Evolutionary conservation across 2,888 invertebrate species (phyloP), one percentile per base, ranked within the genome.

Genomic region (Cantharis flavilabris): DNA sequence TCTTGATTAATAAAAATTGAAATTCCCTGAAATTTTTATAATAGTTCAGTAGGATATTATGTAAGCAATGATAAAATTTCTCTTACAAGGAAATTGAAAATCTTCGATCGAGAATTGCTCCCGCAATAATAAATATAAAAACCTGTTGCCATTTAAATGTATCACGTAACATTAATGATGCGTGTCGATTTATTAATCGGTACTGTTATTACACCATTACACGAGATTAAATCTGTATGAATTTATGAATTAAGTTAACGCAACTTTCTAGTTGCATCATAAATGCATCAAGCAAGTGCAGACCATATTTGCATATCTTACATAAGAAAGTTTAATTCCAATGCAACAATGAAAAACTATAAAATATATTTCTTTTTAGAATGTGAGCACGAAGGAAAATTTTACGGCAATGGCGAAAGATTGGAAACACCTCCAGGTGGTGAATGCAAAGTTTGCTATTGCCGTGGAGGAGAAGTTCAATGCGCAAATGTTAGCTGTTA

Each of bases 401-500:
- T 92, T 79, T 95, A 95, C 88, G 92, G 91, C 80, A 95, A 95
- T 86, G 95, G 95, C 13, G 94, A 94, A 88, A 93, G 93, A 87
- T 89, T 95, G 77, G 87, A 88, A 73, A 91, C 93, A 81, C 92
- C 93, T 85, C 92, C 93, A 4, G 91, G 91, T 81, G 92, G 92
- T 82, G 95, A 95, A 26, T 95, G 95, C 89, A 92, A 93, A 84
- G 94, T 94, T 77, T 95, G 95, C 88, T 94, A 94, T 88, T 95
- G 95, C 88, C 92, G 94, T 88, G 94, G 94, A 20, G 95, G 95
- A 2, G 94, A 94, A 87, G 92, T 95, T 82, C 92, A 93, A 83
- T 95, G 95, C 88, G 92, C 93, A 69, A 91, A 93, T 79, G 93
- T 95, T 81, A 93, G 93, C 72, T 95, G 95, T 88, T 94, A 93